Percentiles rank a stretch among this genome's conserved stretches.
Evolutionary conservation across 2,113 vertebrate species (phyloP).

Genomic region (Vulpes ferrilata): DNA sequence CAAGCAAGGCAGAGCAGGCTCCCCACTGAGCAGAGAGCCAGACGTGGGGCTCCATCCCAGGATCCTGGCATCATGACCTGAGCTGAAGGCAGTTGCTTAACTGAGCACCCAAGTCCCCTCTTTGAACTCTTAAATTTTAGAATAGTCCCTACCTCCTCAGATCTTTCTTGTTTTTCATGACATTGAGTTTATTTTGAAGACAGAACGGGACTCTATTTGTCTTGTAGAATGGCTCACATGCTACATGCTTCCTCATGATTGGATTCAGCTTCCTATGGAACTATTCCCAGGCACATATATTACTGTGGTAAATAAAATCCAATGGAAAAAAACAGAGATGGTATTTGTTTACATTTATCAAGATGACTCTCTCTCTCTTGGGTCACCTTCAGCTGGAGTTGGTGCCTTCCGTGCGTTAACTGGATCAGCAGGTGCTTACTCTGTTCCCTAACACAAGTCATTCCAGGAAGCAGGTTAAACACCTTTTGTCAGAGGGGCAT

Average conservation of each 20-base stretch:
- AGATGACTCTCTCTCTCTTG: not conserved
- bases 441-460: not conserved
- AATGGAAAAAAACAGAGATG: not conserved
- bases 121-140: not conserved
- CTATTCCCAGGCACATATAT: not conserved
- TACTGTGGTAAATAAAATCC: not conserved
- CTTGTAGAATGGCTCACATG: not conserved
- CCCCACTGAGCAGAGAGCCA: no score
- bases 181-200: not conserved
- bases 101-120: no score
- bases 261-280: not conserved
- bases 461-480: constrained; percentile 46
- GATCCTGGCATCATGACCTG: no score
- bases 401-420: not conserved
- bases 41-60: no score
- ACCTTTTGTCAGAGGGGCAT: not conserved
- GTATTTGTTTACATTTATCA: not conserved
- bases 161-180: not conserved
- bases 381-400: not conserved
- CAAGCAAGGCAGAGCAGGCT: no score
- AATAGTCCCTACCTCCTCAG: no score
- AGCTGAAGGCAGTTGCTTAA: no score
- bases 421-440: not conserved
- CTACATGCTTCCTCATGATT: not conserved
- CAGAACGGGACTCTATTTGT: not conserved